A percentile compares a stretch with the other conserved stretches of the same genome.
phyloP scores from a whole-genome alignment of 2,113 vertebrate genomes.

The Ramphastos sulfuratus region DNA sequence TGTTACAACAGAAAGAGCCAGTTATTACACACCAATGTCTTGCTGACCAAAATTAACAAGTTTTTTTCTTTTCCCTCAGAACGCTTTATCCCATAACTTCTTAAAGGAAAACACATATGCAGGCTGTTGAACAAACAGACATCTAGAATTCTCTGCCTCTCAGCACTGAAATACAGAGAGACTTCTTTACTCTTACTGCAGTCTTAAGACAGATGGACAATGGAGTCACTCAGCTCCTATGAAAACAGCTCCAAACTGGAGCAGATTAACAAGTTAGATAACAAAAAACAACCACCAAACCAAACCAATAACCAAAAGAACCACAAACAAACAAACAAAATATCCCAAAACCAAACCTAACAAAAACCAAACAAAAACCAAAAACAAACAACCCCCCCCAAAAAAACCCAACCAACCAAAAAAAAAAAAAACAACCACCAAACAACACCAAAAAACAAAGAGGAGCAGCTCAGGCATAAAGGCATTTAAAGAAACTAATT shows the following conservation, averaged over 20 bases:
- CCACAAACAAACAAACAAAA: neutral
- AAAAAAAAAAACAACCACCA: neutral
- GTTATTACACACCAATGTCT: constrained; percentile 20
- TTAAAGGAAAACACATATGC: neutral
- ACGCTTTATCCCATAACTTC: neutral
- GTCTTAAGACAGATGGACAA: neutral
- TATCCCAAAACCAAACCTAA: neutral
- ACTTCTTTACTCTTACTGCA: neutral
- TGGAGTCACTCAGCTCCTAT: neutral
- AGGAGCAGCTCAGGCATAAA: neutral
- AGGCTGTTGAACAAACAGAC: neutral
- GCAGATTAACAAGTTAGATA: neutral
- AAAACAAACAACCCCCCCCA: no score
- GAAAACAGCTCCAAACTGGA: neutral
- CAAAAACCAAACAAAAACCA: no score
- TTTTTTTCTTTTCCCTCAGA: neutral
- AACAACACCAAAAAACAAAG: no score
- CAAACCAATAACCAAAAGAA: neutral
- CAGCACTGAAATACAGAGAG: neutral
- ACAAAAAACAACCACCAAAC: neutral
- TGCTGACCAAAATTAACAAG: neutral
- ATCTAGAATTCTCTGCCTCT: neutral
- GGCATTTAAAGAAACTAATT: neutral
- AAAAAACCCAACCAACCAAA: no score
- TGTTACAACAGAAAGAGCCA: constrained; percentile 43